Base-by-base conservation (phyloP, 2,113 vertebrate genomes). In the Tonatia bakeri region DNA sequence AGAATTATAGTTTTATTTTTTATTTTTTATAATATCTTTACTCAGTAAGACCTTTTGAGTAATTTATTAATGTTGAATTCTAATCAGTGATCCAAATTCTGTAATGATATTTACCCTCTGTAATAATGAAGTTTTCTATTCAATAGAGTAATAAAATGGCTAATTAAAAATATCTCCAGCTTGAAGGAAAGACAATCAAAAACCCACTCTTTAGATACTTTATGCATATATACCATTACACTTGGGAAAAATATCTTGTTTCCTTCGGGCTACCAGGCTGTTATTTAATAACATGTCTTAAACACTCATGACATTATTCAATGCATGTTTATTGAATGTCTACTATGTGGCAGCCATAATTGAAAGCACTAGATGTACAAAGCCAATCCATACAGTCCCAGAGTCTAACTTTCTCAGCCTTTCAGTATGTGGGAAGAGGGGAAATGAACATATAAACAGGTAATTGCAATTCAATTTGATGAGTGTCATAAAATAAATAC, bases 141-240 rank as follows among this genome's bases (percentile, higher is more conserved):
- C 22, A n/a, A 24, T 24, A 73, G 33, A 91, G 17, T 73, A 43
- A 94, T 91, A 52, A 88, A 85, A 85, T 28, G 61, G 40, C 36
- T 83, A 33, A 20, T 94, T 84, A 89, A 72, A 24, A 84, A 31
- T 81, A 94, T 67, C 54, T 88, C 38, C 64, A 88, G 54, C 33
- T 88, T 94, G 10, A 95, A 38, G 20, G 64, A 56, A 84, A 94
- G 56, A 92, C 12, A 94, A 54, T 65, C 77, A 95, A 7, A 11
- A 80, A 75, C 19, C 88, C 80, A 9, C 11, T 45, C 6, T 14
- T 95, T 61, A 80, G 33, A 26, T 56, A 24, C 77, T 73, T 54
- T 67, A 85, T 61, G 47, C 36, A 61, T 59, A 59, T 56, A 72
- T 0, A 52, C 20, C 28, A 50, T 89, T 52, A 14, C 26, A 75